Conservation (phyloP, 2,797 vertebrate genomes). For the Brachyrhaphis roseni region DNA sequence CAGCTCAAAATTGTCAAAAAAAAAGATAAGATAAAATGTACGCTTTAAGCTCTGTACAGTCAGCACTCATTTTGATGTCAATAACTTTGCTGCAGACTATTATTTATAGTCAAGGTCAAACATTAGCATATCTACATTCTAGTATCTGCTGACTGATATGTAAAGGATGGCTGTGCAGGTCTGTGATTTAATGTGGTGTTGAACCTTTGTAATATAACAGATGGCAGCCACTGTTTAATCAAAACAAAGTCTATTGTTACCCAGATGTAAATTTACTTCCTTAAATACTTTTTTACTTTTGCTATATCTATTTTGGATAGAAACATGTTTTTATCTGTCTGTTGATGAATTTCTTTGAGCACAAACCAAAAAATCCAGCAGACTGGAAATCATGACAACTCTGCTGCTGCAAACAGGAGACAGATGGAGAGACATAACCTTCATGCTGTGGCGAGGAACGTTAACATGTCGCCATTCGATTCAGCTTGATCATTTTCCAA, state of each 20-base stretch:
- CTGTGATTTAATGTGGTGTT: constrained; percentile 17
- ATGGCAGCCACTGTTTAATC: neutral
- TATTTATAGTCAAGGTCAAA: neutral
- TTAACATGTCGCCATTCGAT: constrained; percentile 12
- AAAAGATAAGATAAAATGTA: neutral
- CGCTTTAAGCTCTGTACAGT: neutral
- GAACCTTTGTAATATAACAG: constrained; percentile 7
- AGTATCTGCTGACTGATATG: constrained; percentile 8
- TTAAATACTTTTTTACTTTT: neutral
- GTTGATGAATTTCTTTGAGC: neutral
- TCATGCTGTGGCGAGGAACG: constrained; percentile 13
- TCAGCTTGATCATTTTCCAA: constrained; percentile 29
- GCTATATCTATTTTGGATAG: neutral
- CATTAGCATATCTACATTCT: neutral
- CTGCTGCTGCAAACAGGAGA: constrained; percentile 25
- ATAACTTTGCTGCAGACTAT: neutral
- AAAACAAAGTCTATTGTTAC: neutral
- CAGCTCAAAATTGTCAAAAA: no score
- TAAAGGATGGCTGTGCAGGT: constrained; percentile 15
- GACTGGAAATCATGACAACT: constrained; percentile 37
- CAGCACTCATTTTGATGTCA: neutral
- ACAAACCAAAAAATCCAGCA: constrained; percentile 21
- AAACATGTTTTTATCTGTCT: neutral
- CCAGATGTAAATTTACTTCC: no score
- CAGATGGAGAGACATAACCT: constrained; percentile 24